Percentiles rank a stretch among this genome's conserved stretches.
phyloP scores from a whole-genome alignment of 2,113 vertebrate genomes.

The Porphyrio hochstetteri region DNA sequence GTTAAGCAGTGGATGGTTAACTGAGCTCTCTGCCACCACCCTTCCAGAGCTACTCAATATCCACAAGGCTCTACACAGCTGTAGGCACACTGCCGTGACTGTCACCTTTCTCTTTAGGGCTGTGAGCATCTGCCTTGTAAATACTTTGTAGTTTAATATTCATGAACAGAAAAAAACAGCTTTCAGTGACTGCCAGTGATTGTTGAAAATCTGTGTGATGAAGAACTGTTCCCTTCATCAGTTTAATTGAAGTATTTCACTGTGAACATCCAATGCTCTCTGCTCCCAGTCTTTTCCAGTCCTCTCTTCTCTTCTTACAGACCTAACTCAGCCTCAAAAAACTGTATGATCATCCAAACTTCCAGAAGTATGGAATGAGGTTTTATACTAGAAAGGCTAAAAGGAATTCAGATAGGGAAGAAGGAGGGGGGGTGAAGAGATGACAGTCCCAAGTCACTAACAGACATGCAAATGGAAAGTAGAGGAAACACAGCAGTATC shows the following conservation, averaged over 20 bases:
- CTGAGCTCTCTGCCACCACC: background rate
- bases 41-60: background rate
- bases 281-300: no score
- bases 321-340: background rate
- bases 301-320: no score
- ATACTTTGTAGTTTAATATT: background rate
- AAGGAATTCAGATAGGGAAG: background rate
- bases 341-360: fast-evolving
- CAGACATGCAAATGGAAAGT: background rate
- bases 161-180: background rate
- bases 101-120: background rate
- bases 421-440: background rate
- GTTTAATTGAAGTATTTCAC: background rate
- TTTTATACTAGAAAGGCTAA: no score
- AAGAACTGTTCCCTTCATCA: background rate
- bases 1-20: background rate
- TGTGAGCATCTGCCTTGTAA: background rate
- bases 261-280: background rate
- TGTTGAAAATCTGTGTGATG: background rate
- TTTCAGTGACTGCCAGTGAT: background rate
- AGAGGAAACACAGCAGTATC: background rate
- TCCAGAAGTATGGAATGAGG: background rate
- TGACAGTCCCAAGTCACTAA: background rate
- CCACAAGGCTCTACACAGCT: background rate
- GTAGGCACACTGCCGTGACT: background rate